Evolutionary conservation across 2,888 invertebrate genomes (phyloP), one percentile per base, ranked within the genome.

Genomic region (Timema cristinae): DNA sequence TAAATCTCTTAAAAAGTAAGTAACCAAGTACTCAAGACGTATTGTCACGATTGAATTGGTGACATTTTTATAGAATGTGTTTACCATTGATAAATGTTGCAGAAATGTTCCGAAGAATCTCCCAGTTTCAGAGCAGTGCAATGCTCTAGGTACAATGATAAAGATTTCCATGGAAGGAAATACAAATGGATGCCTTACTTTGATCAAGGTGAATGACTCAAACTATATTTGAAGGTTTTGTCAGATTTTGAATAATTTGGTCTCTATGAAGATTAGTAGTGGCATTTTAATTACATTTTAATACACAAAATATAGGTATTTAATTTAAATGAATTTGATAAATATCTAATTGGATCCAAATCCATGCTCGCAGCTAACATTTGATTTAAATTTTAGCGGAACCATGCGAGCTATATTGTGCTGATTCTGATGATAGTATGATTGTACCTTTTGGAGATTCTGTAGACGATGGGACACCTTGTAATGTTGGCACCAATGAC

Each of bases 381-480:
- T 54, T n/a, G 2, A 10, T 69, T 70, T 51, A 56, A 73, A 73
- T 80, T 80, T 66, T 79, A 91, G 89, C 88, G 77, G 90, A 90
- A 76, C 90, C 93, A 0, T 96, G 95, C 78, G 91, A 91, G 78
- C 84, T 96, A 63, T 90, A 91, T 80, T 96, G 95, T 81, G 88
- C 91, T 74, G 91, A 94, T 72, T 87, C 88, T 73, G 90, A 91
- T 73, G 88, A 90, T 77, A 90, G 88, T 48, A 88, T 89, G 77
- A 90, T 92, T 69, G 91, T 91, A 66, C 90, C 91, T 79, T 85
- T 92, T 80, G 89, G 89, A 59, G 91, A 91, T 63, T 88, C 89
- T 70, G 93, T 90, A 0, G 85, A 88, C 0, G 95, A 96, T 81
- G 95, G 95, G 0, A 95, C 95, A 0, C 91, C 93, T 0, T 96